Base-by-base conservation (phyloP, 2,113 vertebrate species). In the Microcebus tavaratra region DNA sequence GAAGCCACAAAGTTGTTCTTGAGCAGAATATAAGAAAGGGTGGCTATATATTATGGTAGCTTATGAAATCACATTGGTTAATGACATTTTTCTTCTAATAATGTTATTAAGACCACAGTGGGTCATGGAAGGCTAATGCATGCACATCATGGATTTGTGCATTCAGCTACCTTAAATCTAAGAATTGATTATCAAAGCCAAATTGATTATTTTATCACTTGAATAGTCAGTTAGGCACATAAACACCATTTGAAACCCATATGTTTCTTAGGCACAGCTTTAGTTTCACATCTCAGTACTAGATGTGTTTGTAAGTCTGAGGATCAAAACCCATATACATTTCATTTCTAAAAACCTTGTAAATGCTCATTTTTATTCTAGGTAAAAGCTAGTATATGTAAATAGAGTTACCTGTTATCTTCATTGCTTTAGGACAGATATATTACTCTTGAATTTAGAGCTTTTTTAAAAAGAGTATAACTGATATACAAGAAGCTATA, bases 1-100 rank as follows among this genome's bases (percentile, higher is more conserved):
- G 42, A 98, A 97, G 55, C 72, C 88, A 63, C 82, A 80, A 86
- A 90, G 15, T 67, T 96, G 18, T 87, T 97, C 92, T 97, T 96
- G 90, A 98, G 92, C 42, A 97, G 88, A 89, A 97, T 97, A 96
- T 53, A 91, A 48, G 65, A 39, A 78, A 9, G 21, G 45, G 31
- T 55, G 75, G 6, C 48, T 93, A 68, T 93, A 88, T 95, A 91
- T 29, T 68, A 31, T 7, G 45, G 36, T 68, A 21, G 36, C 48
- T 72, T 1, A 3, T 94, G 65, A 96, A 70, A 84, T 72, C 96
- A 36, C 0, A 0, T 59, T 76, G 53, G 45, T 6, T 89, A 96
- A 55, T 91, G 91, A 90, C 39, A 92, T 86, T 70, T 73, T 59
- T 53, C 55, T 81, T 94, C 81, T 92, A 93, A 94, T 73, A 82